These are phyloP conservation scores for Trichacis sp. DNA, from an alignment of 2,888 invertebrate species.

Conservation along the genomic window DNA sequence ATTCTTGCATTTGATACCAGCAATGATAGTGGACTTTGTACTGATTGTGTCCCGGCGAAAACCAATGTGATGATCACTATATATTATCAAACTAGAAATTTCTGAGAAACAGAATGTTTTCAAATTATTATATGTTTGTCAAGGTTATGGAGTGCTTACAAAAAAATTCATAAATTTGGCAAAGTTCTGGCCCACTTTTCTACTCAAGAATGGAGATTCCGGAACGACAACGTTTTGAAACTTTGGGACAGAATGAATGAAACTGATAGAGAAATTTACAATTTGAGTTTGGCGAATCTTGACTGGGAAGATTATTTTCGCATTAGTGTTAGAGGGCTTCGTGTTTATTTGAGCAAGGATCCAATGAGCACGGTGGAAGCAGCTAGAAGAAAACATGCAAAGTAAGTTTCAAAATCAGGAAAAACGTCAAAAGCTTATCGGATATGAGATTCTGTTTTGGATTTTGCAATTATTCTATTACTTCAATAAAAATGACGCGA, in stretches of 20 bases:
- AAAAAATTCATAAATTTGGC: slow-evolving; percentile 79
- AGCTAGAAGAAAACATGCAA: slow-evolving; percentile 56
- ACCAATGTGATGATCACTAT: slow-evolving; percentile 72
- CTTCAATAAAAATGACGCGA: no score
- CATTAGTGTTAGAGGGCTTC: slow-evolving; percentile 77
- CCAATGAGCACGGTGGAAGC: slow-evolving; percentile 77
- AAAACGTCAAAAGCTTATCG: no score
- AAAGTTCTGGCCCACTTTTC: slow-evolving; percentile 83
- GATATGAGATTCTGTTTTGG: no score
- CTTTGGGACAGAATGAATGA: slow-evolving; percentile 74
- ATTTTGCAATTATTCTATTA: no score
- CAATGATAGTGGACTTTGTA: slow-evolving; percentile 72
- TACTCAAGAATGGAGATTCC: slow-evolving; percentile 80
- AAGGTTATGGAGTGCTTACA: no score
- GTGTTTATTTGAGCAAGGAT: slow-evolving; percentile 82
- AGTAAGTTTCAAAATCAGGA: slow-evolving; percentile 38
- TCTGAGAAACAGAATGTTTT: no score
- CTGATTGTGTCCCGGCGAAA: slow-evolving; percentile 72
- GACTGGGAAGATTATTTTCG: slow-evolving; percentile 80
- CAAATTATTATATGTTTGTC: no score
- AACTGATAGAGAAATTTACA: slow-evolving; percentile 75
- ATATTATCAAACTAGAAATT: not conserved
- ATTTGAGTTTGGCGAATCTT: slow-evolving; percentile 78
- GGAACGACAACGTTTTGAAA: slow-evolving; percentile 72
- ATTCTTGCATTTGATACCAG: slow-evolving; percentile 74